Evolutionary conservation across 2,113 vertebrate genomes (phyloP).

Genomic region (Lophura nycthemera): DNA sequence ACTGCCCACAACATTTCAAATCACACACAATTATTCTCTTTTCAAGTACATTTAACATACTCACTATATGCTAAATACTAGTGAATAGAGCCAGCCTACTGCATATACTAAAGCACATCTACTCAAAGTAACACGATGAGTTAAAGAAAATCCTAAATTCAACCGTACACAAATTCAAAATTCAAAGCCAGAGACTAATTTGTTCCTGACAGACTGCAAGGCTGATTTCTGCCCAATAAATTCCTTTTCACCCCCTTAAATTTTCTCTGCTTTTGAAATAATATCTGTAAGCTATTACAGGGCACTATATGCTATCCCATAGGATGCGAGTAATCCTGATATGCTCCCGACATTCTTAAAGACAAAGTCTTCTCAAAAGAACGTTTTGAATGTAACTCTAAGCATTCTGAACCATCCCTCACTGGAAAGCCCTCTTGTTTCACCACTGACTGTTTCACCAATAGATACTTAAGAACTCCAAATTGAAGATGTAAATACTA

Average conservation of each 20-base stretch:
- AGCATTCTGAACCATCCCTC: neutral
- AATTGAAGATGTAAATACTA: neutral
- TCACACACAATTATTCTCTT: neutral
- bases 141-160: neutral
- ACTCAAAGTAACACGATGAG: neutral
- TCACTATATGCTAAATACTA: neutral
- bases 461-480: no score
- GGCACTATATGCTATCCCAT: neutral
- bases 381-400: neutral
- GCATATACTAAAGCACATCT: neutral
- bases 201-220: neutral
- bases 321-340: neutral
- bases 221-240: neutral
- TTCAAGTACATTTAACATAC: neutral
- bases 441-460: no score
- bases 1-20: neutral
- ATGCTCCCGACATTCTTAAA: neutral
- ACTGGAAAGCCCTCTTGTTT: neutral
- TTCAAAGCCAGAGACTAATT: neutral
- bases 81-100: neutral
- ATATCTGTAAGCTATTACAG: neutral
- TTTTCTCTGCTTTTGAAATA: neutral
- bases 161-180: neutral
- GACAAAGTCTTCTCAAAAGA: neutral
- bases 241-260: neutral